A percentile compares a stretch with the other conserved stretches of the same genome.
Evolutionary conservation across 1,140 invertebrate species (phyloP).

Genomic region (Zaprionus taronus): DNA sequence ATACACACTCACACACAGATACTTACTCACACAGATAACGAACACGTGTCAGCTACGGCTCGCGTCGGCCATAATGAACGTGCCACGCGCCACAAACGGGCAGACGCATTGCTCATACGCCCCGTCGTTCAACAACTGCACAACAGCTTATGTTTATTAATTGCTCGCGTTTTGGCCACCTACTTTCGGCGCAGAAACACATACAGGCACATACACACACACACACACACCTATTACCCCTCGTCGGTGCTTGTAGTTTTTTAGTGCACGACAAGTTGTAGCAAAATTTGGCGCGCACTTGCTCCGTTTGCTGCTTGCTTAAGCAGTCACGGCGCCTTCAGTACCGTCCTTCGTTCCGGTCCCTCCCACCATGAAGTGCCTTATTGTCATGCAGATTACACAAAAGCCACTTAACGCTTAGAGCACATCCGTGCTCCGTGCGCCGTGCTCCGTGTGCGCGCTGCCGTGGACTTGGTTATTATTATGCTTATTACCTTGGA

Average conservation of each 20-base stretch:
- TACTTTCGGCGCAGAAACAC: constrained; percentile 17
- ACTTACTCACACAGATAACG: constrained; percentile 6
- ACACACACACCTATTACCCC: neutral
- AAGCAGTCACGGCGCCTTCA: neutral
- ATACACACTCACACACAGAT: constrained; percentile 7
- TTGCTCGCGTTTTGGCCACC: constrained; percentile 41
- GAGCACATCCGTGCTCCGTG: constrained; percentile 26
- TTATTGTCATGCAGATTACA: constrained; percentile 79
- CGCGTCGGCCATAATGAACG: constrained; percentile 39
- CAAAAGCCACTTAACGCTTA: constrained; percentile 64
- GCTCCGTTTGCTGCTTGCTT: constrained; percentile 18
- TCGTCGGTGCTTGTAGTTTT: constrained; percentile 37
- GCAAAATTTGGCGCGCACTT: constrained; percentile 44
- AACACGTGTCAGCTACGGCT: constrained; percentile 27
- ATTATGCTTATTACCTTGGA: constrained; percentile 66
- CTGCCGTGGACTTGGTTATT: constrained; percentile 49
- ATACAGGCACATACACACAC: neutral
- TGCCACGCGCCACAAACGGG: constrained; percentile 39
- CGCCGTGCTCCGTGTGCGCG: neutral
- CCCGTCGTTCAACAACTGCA: constrained; percentile 22
- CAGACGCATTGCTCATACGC: constrained; percentile 42
- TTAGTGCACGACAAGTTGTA: constrained; percentile 51
- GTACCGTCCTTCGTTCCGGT: neutral
- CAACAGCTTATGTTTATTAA: constrained; percentile 50
- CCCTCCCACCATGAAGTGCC: constrained; percentile 5